Evolutionary conservation across 2,888 invertebrate genomes (phyloP), one percentile per base, ranked within the genome.

Genomic region (Enchytraeus crypticus): DNA sequence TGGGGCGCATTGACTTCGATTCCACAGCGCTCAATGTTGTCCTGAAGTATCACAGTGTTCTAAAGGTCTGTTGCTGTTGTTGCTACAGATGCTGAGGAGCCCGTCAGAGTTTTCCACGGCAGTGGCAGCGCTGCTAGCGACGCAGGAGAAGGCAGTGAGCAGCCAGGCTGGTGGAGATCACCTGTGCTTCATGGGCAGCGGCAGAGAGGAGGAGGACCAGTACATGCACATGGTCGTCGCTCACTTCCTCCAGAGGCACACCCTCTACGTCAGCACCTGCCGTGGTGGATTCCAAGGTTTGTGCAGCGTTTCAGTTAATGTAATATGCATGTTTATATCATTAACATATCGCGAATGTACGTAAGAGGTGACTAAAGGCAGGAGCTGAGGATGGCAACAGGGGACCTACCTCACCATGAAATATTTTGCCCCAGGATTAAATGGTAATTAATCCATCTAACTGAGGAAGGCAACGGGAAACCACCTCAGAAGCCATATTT

Each of bases 181-280:
- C 71, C 73, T 82, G 64, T 83, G 83, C 70, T 82, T 84, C 71
- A 85, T 97, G 75, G 96, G 96, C 47, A 92, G 92, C 64, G 96
- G 96, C 1, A 84, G 91, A 53, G 86, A 88, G 70, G 92, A 93
- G 74, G 95, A 96, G 78, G 81, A 81, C 63, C 78, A 78, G 65
- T 93, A 92, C 76, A 92, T 95, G 23, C 89, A 95, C 77, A 98
- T 98, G 97, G 95, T 96, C 29, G 90, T 98, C 21, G 92, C 97
- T 5, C 91, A 92, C 60, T 96, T 98, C 79, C 83, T 98, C 53
- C 95, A 96, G 80, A 88, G 90, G 76, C 89, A 91, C 75, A 90
- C 89, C 0, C 88, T 89, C 71, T 95, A 90, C 77, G 90, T 98
- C 53, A 91, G 92, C 53, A 85, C 95, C 80, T 84, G 95, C 26